Conservation (phyloP, 2,797 vertebrate species). For the Tokudaia tokunoshimensis region DNA sequence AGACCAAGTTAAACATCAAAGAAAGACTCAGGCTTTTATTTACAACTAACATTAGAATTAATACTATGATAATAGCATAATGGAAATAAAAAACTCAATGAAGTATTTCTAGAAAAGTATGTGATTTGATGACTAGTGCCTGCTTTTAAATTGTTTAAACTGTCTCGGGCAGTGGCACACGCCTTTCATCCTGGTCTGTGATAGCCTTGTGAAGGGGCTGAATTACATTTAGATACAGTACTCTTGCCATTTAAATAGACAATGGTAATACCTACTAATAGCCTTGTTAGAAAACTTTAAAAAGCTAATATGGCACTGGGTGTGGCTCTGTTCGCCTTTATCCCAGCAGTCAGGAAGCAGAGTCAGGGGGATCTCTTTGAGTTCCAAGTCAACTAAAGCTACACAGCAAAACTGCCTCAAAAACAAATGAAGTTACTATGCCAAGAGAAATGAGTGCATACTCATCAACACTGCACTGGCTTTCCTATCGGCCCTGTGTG, state of each 20-base stretch:
- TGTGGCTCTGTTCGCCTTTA: neutral
- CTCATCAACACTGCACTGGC: neutral
- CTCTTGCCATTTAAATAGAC: neutral
- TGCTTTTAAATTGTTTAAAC: neutral
- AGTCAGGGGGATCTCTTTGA: neutral
- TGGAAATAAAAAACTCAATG: neutral
- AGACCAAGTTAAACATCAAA: neutral
- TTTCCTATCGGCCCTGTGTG: accelerated
- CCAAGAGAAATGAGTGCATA: neutral
- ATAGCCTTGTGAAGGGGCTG: neutral
- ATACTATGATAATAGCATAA: neutral
- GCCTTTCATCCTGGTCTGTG: neutral
- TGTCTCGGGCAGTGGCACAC: neutral
- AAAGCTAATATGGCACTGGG: neutral
- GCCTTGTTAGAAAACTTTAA: neutral
- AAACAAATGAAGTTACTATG: neutral
- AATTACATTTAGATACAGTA: neutral
- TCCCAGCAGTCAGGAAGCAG: neutral
- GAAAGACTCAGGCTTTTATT: slow-evolving; percentile 18
- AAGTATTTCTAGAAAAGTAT: slow-evolving; percentile 31
- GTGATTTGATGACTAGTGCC: neutral
- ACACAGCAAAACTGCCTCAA: neutral
- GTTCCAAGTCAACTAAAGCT: neutral
- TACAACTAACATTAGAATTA: neutral
- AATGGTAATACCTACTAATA: neutral